Percentiles rank a stretch among this genome's conserved stretches.
phyloP scores from a whole-genome alignment of 2,888 invertebrate genomes.

The Drosophila aldrichi region DNA sequence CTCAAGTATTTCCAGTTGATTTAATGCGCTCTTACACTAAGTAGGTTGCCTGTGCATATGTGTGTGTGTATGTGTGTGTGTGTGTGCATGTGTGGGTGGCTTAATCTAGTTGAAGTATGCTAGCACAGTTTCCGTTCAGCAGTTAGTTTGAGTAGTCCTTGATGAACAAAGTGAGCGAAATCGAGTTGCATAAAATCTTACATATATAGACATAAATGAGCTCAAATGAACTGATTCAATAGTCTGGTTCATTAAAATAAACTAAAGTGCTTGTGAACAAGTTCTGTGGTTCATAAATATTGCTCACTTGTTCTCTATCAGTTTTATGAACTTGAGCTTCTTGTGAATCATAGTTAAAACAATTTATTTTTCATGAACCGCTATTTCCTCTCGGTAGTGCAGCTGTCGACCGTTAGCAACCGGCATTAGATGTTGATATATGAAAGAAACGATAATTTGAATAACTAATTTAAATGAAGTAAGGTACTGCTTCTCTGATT shows the following conservation, averaged over 20 bases:
- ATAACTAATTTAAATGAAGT: background rate
- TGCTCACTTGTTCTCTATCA: background rate
- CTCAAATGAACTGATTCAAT: background rate
- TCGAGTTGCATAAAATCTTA: background rate
- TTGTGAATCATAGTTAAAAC: background rate
- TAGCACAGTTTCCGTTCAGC: constrained; percentile 25
- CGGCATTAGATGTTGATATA: background rate
- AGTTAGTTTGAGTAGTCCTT: constrained; percentile 7
- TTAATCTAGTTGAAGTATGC: constrained; percentile 50
- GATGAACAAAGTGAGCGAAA: background rate
- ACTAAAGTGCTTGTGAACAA: background rate
- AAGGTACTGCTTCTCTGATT: background rate
- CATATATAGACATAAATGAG: background rate
- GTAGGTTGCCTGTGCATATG: constrained; percentile 32
- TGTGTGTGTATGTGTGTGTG: constrained; percentile 22
- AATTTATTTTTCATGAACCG: too few relatives aligned
- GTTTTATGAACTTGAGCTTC: background rate
- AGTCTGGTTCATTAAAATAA: too few relatives aligned
- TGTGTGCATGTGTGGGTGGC: constrained; percentile 22
- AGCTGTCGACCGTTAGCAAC: background rate
- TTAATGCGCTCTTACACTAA: constrained; percentile 51
- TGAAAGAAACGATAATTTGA: too few relatives aligned
- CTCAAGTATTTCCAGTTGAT: constrained; percentile 65
- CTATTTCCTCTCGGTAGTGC: background rate
- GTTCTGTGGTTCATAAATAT: background rate